A percentile compares a stretch with the other conserved stretches of the same genome.
Evolutionary conservation across 2,888 invertebrate species (phyloP).

Genomic region (Schrankia costaestrigalis): DNA sequence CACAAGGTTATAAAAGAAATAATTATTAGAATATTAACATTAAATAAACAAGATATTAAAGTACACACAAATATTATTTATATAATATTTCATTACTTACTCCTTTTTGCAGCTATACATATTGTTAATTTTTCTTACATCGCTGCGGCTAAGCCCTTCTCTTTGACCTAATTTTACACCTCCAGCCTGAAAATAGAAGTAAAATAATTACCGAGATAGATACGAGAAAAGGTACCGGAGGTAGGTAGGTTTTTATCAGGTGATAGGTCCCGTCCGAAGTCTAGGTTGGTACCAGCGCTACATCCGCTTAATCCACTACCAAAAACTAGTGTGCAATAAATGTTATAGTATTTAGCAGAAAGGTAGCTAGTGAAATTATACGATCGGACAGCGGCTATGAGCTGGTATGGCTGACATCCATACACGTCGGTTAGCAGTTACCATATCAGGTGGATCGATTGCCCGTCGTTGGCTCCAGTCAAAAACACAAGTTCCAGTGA

Average conservation of each 20-base stretch:
- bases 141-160: constrained; percentile 85
- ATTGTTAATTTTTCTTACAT: constrained; percentile 85
- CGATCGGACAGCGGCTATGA: too few relatives aligned
- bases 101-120: constrained; percentile 87
- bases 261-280: background rate
- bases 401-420: too few relatives aligned
- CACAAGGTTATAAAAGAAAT: too few relatives aligned
- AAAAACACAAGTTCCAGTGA: background rate
- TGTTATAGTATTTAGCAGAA: too few relatives aligned
- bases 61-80: background rate
- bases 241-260: background rate
- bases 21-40: background rate
- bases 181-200: constrained; percentile 41
- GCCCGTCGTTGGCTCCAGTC: background rate
- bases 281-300: too few relatives aligned
- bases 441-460: too few relatives aligned
- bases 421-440: too few relatives aligned
- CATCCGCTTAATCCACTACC: too few relatives aligned
- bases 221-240: background rate
- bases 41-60: background rate
- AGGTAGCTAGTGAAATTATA: too few relatives aligned
- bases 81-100: constrained; percentile 44
- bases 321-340: too few relatives aligned
- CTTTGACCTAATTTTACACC: constrained; percentile 85
- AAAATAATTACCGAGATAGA: background rate